Base-by-base conservation (phyloP, 2,888 invertebrate species). In the Tenthredo distinguenda region DNA sequence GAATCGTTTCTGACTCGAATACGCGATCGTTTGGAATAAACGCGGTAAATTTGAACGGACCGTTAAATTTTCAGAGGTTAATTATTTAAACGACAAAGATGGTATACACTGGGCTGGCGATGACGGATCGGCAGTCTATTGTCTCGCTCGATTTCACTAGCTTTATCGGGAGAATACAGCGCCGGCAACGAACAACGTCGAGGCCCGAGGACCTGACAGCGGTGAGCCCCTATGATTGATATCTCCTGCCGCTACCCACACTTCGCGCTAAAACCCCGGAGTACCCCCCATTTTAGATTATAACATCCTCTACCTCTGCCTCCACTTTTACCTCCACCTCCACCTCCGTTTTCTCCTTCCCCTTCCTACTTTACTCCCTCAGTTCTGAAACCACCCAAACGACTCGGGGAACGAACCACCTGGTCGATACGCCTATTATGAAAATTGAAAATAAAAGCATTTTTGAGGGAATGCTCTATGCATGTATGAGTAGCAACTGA, bases 181-280 rank as follows among this genome's bases (percentile, higher is more conserved):
- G 62, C 10, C 62, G 62, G 58, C 37, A 31, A 50, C 50, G 76
- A 40, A 62, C 81, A 62, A 7, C 62, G 81, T 40, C 40, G 62
- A 81, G 81, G 40, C 81, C 85, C 83, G 84, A n/a, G 79, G 87
- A 85, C 85, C 86, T 89, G 90, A 90, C 90, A 90, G 88, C 84
- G 82, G 76, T 89, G 89, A 90, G 88, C 90, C 88, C 87, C 87
- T 88, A 90, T 90, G 90, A 90, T 90, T 90, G 90, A 90, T 90
- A 90, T 90, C 88, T 88, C 87, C 86, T 87, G 85, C 76, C 58
- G 55, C 40, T 62, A 34, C 81, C 81, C 81, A 62, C 47, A 31
- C 74, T 68, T 79, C 62, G 43, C 77, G 65, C 40, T 71, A 84
- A 26, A 77, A 77, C 84, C 74, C 50, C 40, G 55, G 31, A 31